These are phyloP conservation scores for Sceliomorpha sp. DNA, from an alignment of 2,888 invertebrate species.

Conservation along the genomic window DNA sequence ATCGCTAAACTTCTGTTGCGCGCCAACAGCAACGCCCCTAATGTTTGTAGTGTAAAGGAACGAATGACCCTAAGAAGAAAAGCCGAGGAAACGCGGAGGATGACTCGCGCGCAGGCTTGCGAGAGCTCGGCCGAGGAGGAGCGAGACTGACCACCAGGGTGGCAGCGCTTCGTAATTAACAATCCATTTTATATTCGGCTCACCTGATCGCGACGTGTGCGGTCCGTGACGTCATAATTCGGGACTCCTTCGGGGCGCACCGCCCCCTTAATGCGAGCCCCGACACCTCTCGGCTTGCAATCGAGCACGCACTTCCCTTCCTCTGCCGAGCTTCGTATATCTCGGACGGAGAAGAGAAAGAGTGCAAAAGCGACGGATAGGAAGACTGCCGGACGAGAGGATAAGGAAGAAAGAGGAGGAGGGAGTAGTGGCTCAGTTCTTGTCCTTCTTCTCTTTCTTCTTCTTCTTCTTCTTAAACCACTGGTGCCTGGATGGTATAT, in stretches of 20 bases:
- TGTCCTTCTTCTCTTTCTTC: slow-evolving; percentile 15
- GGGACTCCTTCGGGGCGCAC: slow-evolving; percentile 77
- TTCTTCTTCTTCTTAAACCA: slow-evolving; percentile 24
- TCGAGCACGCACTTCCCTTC: slow-evolving; percentile 71
- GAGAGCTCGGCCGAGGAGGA: slow-evolving; percentile 33
- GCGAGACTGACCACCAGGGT: slow-evolving; percentile 49
- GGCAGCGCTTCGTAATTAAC: slow-evolving; percentile 72
- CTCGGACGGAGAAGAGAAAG: slow-evolving; percentile 52
- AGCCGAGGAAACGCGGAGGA: slow-evolving; percentile 12
- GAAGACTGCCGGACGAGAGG: slow-evolving; percentile 29
- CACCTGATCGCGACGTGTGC: slow-evolving; percentile 79
- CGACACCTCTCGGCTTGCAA: slow-evolving; percentile 77
- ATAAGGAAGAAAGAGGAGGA: slow-evolving; percentile 51
- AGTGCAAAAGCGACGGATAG: slow-evolving; percentile 41
- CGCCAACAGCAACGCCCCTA: no score
- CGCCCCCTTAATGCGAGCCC: slow-evolving; percentile 80
- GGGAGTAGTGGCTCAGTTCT: slow-evolving; percentile 34
- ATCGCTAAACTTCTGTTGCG: no score
- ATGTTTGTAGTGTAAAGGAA: no score
- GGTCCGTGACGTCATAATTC: slow-evolving; percentile 80
- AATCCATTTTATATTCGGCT: slow-evolving; percentile 79
- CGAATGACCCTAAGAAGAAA: not conserved
- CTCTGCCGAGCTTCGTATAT: slow-evolving; percentile 37
- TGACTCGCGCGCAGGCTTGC: slow-evolving; percentile 4
- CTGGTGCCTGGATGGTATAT: slow-evolving; percentile 64